Base-by-base conservation (phyloP, 2,888 invertebrate genomes). In the Brachypterus glaber region DNA sequence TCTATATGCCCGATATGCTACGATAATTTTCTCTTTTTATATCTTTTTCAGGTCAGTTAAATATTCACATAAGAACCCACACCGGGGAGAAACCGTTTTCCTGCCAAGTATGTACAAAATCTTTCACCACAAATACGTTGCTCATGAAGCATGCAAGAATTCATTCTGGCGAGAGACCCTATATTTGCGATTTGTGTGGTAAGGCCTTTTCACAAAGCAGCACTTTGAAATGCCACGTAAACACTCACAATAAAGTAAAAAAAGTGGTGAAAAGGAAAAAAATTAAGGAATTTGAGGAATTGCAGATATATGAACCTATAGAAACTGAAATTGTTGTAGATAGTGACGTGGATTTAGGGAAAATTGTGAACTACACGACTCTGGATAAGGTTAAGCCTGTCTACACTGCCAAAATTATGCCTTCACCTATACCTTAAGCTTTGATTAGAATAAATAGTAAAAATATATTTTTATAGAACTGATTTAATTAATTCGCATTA, bases 151-250 rank as follows among this genome's bases (percentile, higher is more conserved):
- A 62, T 34, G 37, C 43, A 37, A 37, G 60, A 21, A 57, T 57
- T 13, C 63, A 63, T 32, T 60, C 60, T 1, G 62, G 62, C 2
- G 61, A 62, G 37, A 46, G 52, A 12, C 62, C 63, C 1, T 63
- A 60, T 40, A 41, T 48, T 5, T 63, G 63, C 35, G 49, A 51
- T n/a, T 40, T 56, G 35, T 63, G 63, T 43, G 47, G 49, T 2
- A 52, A 51, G 41, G 50, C 56, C 3, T 63, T 63, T 44, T 55
- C 50, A 18, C 63, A 63, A 43, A 55, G 56, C 39, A 55, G 59
- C 17, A 55, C 59, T 4, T 44, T 63, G 11, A 57, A 51, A 33
- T 54, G 54, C 1, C 63, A 63, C 48, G 32, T 35, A n/a, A 49
- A 51, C 17, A 51, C 43, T 2, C 59, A 59, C 39, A 41, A 8